Conservation (phyloP, 2,113 vertebrate genomes). For the Corythornis cristatus region DNA sequence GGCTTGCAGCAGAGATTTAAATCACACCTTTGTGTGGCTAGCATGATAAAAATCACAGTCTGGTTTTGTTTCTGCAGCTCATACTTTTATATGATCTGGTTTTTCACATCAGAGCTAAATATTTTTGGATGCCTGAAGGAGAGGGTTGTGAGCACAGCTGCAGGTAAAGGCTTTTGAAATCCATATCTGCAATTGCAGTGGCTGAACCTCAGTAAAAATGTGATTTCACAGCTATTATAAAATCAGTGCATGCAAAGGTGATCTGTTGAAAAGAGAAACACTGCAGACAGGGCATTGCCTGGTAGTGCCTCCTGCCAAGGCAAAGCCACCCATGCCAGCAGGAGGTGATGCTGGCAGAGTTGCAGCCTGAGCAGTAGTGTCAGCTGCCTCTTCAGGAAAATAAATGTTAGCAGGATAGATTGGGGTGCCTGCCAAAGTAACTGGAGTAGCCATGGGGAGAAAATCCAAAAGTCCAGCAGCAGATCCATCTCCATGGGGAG, state of each 20-base stretch:
- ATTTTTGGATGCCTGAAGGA: background rate
- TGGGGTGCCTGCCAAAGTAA: rapidly evolving
- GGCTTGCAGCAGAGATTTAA: background rate
- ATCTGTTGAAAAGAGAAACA: background rate
- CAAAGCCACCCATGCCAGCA: background rate
- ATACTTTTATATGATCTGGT: background rate
- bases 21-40: background rate
- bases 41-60: background rate
- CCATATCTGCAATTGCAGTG: background rate
- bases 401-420: background rate
- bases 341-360: rapidly evolving
- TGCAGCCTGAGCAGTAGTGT: background rate
- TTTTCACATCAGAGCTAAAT: background rate
- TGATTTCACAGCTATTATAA: background rate
- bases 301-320: background rate
- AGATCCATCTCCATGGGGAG: background rate
- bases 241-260: background rate
- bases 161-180: background rate
- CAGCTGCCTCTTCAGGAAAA: background rate
- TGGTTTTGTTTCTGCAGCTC: background rate
- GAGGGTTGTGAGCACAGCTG: background rate
- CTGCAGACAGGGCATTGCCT: background rate
- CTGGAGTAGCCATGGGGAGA: background rate
- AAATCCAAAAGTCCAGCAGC: background rate
- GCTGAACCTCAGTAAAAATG: background rate